phyloP scores from a whole-genome alignment of 2,888 invertebrate genomes.

The Metacarcinus magister region DNA sequence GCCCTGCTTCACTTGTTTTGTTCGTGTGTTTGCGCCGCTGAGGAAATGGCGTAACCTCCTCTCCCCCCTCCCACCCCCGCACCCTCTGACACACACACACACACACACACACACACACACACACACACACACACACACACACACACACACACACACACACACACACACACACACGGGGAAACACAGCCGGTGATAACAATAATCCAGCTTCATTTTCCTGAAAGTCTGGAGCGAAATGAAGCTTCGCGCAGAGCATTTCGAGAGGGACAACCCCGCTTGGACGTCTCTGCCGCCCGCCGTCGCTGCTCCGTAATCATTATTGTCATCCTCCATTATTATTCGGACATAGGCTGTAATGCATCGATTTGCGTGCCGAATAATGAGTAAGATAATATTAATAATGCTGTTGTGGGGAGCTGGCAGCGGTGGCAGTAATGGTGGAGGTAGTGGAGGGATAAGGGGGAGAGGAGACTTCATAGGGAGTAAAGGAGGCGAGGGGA shows the following conservation, averaged over 20 bases:
- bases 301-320: not conserved
- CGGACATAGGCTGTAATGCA: not conserved
- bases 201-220: not conserved
- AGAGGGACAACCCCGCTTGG: not conserved
- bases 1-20: too few species aligned
- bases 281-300: too few species aligned
- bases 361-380: not conserved
- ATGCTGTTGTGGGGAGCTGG: not conserved
- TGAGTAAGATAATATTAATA: not conserved
- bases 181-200: not conserved
- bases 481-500: not conserved
- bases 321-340: not conserved
- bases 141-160: not conserved
- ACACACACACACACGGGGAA: not conserved
- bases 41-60: too few species aligned
- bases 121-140: not conserved
- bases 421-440: not conserved
- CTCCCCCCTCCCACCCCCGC: too few species aligned
- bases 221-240: not conserved
- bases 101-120: constrained; percentile 2
- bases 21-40: too few species aligned
- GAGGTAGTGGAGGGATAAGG: not conserved
- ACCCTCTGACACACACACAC: too few species aligned
- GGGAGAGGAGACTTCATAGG: not conserved
- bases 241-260: not conserved